Evolutionary conservation across 2,888 invertebrate genomes (phyloP).

Genomic region (Cataglyphis rosenhaueri): DNA sequence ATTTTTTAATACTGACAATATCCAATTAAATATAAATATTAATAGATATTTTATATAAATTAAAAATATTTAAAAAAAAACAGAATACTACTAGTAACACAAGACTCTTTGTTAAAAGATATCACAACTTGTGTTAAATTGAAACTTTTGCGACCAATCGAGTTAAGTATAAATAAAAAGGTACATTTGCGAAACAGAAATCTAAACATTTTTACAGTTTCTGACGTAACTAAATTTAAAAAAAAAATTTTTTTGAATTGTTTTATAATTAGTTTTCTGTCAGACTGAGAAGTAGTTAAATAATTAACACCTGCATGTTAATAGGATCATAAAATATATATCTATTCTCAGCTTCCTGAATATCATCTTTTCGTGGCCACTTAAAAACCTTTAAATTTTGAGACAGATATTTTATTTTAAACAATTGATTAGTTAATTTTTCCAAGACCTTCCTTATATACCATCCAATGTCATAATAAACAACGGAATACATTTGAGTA

Average conservation of each 20-base stretch:
- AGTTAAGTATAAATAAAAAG: background rate
- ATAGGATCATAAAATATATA: background rate
- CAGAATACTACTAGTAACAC: background rate
- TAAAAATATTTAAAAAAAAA: background rate
- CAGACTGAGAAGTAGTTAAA: background rate
- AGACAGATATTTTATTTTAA: slow-evolving; percentile 7
- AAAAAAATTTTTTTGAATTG: background rate
- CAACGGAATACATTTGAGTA: background rate
- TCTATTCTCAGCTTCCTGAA: background rate
- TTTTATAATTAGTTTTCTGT: background rate
- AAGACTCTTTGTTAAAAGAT: background rate
- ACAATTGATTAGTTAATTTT: slow-evolving; percentile 3
- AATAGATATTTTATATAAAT: background rate
- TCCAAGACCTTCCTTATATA: background rate
- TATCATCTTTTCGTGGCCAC: background rate
- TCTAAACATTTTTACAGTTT: background rate
- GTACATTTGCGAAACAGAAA: background rate
- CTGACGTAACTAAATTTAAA: background rate
- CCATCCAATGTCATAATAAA: background rate
- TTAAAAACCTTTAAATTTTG: background rate
- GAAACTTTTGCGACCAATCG: background rate
- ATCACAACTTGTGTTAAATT: slow-evolving; percentile 9
- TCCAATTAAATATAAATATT: background rate
- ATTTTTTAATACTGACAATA: background rate
- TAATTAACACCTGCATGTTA: background rate